Base-by-base conservation (phyloP, 2,113 vertebrate genomes). In the Pygoscelis adeliae region DNA sequence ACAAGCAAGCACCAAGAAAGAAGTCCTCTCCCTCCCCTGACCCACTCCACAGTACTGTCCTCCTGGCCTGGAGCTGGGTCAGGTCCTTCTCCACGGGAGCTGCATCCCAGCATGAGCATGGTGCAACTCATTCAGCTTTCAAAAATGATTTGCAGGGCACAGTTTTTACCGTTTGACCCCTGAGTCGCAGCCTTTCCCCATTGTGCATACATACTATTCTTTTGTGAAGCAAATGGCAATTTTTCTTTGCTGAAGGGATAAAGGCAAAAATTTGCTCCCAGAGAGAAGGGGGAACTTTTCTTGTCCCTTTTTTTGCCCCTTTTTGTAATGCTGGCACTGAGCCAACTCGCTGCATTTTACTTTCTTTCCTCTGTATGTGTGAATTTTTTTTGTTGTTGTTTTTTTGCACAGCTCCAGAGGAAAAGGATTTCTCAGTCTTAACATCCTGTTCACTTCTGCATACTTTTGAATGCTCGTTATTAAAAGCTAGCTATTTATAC, bases 401-500 rank as follows among this genome's bases (percentile, higher is more conserved):
- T 92, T 73, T 90, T 77, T 81, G 4, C 85, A 25, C 58, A 38
- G 34, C 18, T 96, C 59, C 66, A 47, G 78, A 96, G 69, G 93
- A 95, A 97, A 97, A 93, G n/a, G 52, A 65, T 87, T 90, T 85
- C 80, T 94, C 76, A 40, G 62, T 82, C 72, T 93, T 91, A 82
- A 96, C 95, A 96, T 96, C 97, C 97, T 97, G 92, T 83, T 89
- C 13, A 0, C 29, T 96, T 89, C 80, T 96, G 77, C 92, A 83
- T 94, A 56, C 83, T 97, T 96, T 83, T 87, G 82, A 95, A 89
- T 71, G 70, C 40, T 94, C 77, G 2, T 94, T 86, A 87, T 84
- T 89, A 91, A 94, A 97, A 93, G 82, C 78, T 83, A 74, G 90
- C 95, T 97, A 97, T 97, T 97, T 97, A 97, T 97, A 91, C 88